Evolutionary conservation across 64 coral and sea anemone species (phyloP).

Genomic region (Platygyra sinensis): DNA sequence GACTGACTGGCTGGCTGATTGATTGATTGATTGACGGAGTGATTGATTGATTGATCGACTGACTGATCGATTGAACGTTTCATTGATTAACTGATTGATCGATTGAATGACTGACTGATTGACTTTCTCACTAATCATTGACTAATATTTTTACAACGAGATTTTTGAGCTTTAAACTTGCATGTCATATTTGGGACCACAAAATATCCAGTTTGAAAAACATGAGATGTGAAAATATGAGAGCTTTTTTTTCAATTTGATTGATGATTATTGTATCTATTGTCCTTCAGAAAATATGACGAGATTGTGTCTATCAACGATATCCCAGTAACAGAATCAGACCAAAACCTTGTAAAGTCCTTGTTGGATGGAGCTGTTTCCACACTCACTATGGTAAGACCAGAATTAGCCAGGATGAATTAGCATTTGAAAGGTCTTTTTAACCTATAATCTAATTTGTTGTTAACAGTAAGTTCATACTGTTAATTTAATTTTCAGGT

Average conservation of each 20-base stretch:
- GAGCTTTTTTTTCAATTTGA: neutral
- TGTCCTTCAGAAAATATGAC: slow-evolving; percentile 83
- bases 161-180: too few species aligned
- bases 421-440: neutral
- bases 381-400: slow-evolving; percentile 69
- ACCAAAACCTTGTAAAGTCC: slow-evolving; percentile 72
- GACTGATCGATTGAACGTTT: too few species aligned
- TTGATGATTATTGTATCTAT: neutral
- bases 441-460: neutral
- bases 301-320: slow-evolving; percentile 93
- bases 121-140: too few species aligned
- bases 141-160: too few species aligned
- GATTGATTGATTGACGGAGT: too few species aligned
- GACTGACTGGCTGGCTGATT: too few species aligned
- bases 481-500: slow-evolving; percentile 46
- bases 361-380: slow-evolving; percentile 73
- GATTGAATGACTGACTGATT: too few species aligned
- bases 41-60: too few species aligned
- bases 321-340: slow-evolving; percentile 73
- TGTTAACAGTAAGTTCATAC: neutral
- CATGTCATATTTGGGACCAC: too few species aligned
- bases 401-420: neutral
- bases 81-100: too few species aligned
- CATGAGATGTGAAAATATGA: neutral
- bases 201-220: too few species aligned